Conservation (phyloP, 2,113 vertebrate genomes). For the Onychorhynchus coronatus region DNA sequence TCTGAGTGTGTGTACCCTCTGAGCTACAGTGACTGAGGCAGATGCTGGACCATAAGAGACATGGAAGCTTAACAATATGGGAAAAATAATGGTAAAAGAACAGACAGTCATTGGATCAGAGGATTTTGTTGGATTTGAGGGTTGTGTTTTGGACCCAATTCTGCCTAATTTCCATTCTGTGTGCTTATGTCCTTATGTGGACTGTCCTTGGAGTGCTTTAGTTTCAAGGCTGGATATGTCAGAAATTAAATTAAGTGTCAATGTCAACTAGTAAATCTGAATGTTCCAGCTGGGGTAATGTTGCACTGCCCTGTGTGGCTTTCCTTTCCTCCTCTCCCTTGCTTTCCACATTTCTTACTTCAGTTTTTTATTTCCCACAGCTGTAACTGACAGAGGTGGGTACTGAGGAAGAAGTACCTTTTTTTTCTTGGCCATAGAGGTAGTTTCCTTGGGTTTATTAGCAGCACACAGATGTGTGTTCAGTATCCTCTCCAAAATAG, state of each 20-base stretch:
- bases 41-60: neutral
- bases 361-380: constrained; percentile 16
- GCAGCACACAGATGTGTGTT: neutral
- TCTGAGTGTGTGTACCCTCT: rapidly evolving
- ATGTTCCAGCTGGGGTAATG: neutral
- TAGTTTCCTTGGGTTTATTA: constrained; percentile 42
- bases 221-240: neutral
- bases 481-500: constrained; percentile 29
- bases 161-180: neutral
- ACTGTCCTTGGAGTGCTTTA: neutral
- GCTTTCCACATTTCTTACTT: neutral
- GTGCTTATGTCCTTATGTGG: neutral
- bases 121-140: neutral
- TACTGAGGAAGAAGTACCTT: constrained; percentile 5
- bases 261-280: neutral
- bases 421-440: constrained; percentile 42
- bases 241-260: neutral
- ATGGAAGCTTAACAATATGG: neutral
- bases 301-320: neutral
- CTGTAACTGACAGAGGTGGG: neutral
- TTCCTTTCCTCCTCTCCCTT: neutral
- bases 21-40: neutral
- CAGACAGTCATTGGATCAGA: neutral
- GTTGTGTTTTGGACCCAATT: neutral
- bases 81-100: neutral